Evolutionary conservation across 1,140 invertebrate genomes (phyloP).

Genomic region (Listronotus oregonensis): DNA sequence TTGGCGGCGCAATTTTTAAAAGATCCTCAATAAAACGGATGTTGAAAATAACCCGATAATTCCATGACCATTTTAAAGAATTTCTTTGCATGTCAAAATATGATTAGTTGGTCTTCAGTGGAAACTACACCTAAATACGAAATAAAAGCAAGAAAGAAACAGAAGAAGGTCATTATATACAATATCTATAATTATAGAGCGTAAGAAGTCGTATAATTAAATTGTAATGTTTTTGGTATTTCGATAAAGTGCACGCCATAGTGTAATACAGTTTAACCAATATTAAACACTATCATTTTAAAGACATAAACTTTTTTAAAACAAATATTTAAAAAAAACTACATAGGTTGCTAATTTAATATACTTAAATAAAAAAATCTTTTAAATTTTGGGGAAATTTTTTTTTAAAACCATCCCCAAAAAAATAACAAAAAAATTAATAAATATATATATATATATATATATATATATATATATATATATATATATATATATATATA

Average conservation of each 20-base stretch:
- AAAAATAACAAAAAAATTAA: too few relatives aligned
- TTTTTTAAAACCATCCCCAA: too few relatives aligned
- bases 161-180: constrained; percentile 27
- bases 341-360: too few relatives aligned
- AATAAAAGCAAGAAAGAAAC: constrained; percentile 11
- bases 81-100: constrained; percentile 31
- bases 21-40: constrained; percentile 25
- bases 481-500: too few relatives aligned
- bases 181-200: constrained; percentile 31
- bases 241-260: constrained; percentile 7
- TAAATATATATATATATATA: too few relatives aligned
- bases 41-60: constrained; percentile 26
- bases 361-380: too few relatives aligned
- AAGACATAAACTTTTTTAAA: too few relatives aligned
- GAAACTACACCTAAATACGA: constrained; percentile 22
- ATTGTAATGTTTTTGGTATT: constrained; percentile 6
- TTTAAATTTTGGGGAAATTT: too few relatives aligned
- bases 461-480: too few relatives aligned
- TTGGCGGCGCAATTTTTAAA: too few relatives aligned
- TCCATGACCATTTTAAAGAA: constrained; percentile 26
- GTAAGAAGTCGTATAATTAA: constrained; percentile 10
- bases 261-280: background rate
- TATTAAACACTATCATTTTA: background rate
- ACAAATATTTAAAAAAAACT: too few relatives aligned
- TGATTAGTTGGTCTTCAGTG: constrained; percentile 27